Percentiles rank a stretch among this genome's conserved stretches.
Conservation (phyloP, 2,888 invertebrate species). For the Platycheirus albimanus region DNA sequence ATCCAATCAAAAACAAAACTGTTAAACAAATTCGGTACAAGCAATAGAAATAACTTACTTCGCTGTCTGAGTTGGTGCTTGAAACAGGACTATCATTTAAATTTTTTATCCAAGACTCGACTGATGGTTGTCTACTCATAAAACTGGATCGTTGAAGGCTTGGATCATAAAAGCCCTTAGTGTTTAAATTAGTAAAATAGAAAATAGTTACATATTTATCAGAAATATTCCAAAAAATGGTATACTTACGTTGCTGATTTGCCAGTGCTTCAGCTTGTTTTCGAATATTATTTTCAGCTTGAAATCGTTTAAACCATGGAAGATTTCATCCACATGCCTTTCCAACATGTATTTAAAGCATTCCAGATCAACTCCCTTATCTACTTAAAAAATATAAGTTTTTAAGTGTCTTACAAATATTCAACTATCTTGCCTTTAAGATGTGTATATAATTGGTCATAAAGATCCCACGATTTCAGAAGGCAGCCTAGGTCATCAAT, state of each 20-base stretch:
- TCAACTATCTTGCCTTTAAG: not conserved
- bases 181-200: not conserved
- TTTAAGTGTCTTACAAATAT: not conserved
- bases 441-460: not conserved
- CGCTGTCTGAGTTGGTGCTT: not conserved
- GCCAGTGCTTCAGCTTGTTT: not conserved
- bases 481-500: too few species aligned
- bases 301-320: not conserved
- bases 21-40: too few species aligned
- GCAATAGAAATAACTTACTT: too few species aligned
- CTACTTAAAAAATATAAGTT: not conserved
- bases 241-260: not conserved
- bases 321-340: not conserved
- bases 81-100: not conserved
- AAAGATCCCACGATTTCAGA: not conserved
- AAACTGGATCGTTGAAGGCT: not conserved
- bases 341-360: not conserved
- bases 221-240: too few species aligned
- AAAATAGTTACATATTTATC: conserved; percentile 1
- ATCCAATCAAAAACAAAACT: too few species aligned
- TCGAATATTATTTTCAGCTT: not conserved
- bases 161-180: not conserved
- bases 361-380: not conserved
- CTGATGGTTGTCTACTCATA: not conserved
- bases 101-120: not conserved